phyloP scores from a whole-genome alignment of 2,888 invertebrate species.

The Dendrolimus pini region DNA sequence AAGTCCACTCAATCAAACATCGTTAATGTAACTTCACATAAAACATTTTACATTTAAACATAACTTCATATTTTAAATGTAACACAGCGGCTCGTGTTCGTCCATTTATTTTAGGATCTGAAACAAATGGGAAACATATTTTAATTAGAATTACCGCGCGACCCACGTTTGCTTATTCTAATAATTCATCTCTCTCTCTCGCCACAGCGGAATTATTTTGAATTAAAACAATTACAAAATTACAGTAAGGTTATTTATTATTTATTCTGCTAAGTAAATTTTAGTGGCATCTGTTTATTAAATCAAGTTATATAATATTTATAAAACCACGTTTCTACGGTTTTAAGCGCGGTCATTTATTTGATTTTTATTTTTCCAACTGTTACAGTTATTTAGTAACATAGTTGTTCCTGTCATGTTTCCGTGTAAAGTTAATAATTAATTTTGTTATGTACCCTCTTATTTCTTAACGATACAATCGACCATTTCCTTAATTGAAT shows the following conservation, averaged over 20 bases:
- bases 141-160: slow-evolving; percentile 10
- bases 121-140: slow-evolving; percentile 43
- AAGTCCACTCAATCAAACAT: slow-evolving; percentile 14
- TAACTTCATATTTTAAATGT: slow-evolving; percentile 13
- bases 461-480: too few species aligned
- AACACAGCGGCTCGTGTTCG: slow-evolving; percentile 19
- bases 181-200: background rate
- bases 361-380: too few species aligned
- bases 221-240: background rate
- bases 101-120: slow-evolving; percentile 32
- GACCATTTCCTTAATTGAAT: too few species aligned
- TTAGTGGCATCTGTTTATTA: background rate
- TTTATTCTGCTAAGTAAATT: background rate
- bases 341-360: too few species aligned
- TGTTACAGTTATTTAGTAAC: too few species aligned
- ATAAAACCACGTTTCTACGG: too few species aligned
- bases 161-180: background rate
- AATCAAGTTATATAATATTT: background rate
- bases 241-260: background rate
- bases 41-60: background rate
- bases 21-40: slow-evolving; percentile 17
- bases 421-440: too few species aligned
- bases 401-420: too few species aligned
- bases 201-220: background rate
- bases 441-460: too few species aligned